Conservation (phyloP, 2,797 vertebrate genomes). For the Lepus townsendii region DNA sequence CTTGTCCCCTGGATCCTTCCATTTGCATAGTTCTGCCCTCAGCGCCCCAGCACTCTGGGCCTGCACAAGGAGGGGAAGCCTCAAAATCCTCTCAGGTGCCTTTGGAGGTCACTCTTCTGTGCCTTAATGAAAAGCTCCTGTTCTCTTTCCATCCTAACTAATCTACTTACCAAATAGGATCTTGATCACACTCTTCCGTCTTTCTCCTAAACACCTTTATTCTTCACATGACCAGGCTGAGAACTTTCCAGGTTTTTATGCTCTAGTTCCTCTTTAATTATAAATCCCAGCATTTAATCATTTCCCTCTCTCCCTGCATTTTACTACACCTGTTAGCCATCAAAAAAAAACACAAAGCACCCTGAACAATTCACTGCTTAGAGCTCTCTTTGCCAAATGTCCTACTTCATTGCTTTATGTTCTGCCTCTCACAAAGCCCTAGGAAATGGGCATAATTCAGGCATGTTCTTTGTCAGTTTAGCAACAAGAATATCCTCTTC, state of each 20-base stretch:
- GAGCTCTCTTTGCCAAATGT: background rate
- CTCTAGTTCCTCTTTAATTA: background rate
- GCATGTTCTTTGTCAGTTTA: background rate
- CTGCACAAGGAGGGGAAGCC: too few relatives aligned
- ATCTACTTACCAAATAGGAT: background rate
- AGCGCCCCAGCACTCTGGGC: background rate
- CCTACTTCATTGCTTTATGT: background rate
- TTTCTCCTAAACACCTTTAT: background rate
- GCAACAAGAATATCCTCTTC: background rate
- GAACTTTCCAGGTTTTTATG: background rate
- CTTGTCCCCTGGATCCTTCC: background rate
- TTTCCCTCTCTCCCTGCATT: background rate
- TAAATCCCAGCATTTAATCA: background rate
- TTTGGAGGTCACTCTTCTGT: background rate
- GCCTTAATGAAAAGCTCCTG: background rate
- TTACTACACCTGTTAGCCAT: background rate
- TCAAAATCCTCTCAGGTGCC: background rate
- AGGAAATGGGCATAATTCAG: background rate
- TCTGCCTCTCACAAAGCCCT: background rate
- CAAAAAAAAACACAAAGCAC: background rate
- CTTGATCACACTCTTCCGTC: background rate
- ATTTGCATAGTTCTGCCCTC: too few relatives aligned
- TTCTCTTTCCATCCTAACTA: background rate
- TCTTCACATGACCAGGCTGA: background rate
- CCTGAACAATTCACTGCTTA: background rate